phyloP scores from a whole-genome alignment of 2,888 invertebrate genomes.

The Aethes cnicana region DNA sequence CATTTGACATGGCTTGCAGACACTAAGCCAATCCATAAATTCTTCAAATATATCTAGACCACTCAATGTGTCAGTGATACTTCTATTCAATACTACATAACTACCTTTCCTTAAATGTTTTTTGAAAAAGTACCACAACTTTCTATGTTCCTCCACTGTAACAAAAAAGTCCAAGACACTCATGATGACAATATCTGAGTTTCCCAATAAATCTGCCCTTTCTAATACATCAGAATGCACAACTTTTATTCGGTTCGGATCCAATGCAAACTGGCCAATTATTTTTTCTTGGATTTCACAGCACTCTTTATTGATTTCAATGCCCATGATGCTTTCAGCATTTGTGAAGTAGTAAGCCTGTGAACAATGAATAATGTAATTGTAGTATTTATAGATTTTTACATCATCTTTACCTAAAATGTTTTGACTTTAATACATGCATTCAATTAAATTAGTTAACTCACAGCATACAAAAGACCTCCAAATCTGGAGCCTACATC shows the following conservation, averaged over 20 bases:
- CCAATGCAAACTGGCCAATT: slow-evolving; percentile 77
- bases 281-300: slow-evolving; percentile 84
- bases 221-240: slow-evolving; percentile 83
- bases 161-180: slow-evolving; percentile 88
- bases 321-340: slow-evolving; percentile 82
- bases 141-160: slow-evolving; percentile 78
- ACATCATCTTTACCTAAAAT: too few species aligned
- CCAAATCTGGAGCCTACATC: slow-evolving; percentile 88
- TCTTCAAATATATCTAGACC: slow-evolving; percentile 73
- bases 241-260: slow-evolving; percentile 75
- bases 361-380: slow-evolving; percentile 40
- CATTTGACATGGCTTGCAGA: slow-evolving; percentile 64
- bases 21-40: slow-evolving; percentile 72
- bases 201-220: slow-evolving; percentile 74
- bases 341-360: slow-evolving; percentile 84
- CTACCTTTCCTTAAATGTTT: slow-evolving; percentile 79
- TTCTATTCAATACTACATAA: slow-evolving; percentile 82
- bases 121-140: slow-evolving; percentile 84
- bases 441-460: slow-evolving; percentile 38
- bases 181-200: slow-evolving; percentile 84
- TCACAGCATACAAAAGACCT: slow-evolving; percentile 86
- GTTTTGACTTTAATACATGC: too few species aligned
- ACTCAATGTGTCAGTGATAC: slow-evolving; percentile 77
- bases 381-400: too few species aligned
- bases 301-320: slow-evolving; percentile 86